These are phyloP conservation scores for Tribolium madens DNA, from an alignment of 1,140 invertebrate genomes.

Conservation along the genomic window DNA sequence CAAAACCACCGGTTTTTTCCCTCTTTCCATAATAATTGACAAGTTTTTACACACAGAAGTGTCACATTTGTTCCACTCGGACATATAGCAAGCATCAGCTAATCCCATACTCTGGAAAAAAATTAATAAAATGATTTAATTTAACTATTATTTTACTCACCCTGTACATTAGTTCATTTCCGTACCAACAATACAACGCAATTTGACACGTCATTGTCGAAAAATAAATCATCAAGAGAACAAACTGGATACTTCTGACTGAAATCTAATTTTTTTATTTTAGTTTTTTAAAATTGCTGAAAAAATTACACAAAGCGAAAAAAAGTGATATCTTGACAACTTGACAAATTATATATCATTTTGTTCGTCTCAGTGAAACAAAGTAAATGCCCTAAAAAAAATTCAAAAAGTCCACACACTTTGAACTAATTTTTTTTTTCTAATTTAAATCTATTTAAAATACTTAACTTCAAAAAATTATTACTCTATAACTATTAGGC, in stretches of 20 bases:
- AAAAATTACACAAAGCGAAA: too few relatives aligned
- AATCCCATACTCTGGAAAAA: conserved; percentile 59
- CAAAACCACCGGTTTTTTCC: conserved; percentile 55
- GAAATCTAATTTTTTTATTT: too few relatives aligned
- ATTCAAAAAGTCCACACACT: too few relatives aligned
- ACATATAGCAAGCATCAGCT: conserved; percentile 56
- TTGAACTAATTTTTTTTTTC: too few relatives aligned
- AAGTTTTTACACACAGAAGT: conserved; percentile 50
- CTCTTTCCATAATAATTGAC: conserved; percentile 59
- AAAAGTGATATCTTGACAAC: too few relatives aligned
- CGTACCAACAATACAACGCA: conserved; percentile 56
- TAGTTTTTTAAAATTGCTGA: too few relatives aligned
- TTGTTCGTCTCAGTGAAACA: too few relatives aligned
- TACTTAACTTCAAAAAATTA: too few relatives aligned
- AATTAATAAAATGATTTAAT: background rate
- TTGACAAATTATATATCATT: too few relatives aligned
- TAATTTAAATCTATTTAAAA: too few relatives aligned
- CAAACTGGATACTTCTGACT: conserved; percentile 47
- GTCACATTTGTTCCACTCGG: conserved; percentile 60
- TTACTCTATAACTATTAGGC: too few relatives aligned
- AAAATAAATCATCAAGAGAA: conserved; percentile 52
- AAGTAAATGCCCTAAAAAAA: too few relatives aligned
- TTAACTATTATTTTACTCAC: conserved; percentile 25
- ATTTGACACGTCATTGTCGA: conserved; percentile 52
- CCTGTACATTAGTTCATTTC: conserved; percentile 52